These are phyloP conservation scores for Julus scanicus DNA, from an alignment of 2,888 invertebrate genomes.

Conservation along the genomic window DNA sequence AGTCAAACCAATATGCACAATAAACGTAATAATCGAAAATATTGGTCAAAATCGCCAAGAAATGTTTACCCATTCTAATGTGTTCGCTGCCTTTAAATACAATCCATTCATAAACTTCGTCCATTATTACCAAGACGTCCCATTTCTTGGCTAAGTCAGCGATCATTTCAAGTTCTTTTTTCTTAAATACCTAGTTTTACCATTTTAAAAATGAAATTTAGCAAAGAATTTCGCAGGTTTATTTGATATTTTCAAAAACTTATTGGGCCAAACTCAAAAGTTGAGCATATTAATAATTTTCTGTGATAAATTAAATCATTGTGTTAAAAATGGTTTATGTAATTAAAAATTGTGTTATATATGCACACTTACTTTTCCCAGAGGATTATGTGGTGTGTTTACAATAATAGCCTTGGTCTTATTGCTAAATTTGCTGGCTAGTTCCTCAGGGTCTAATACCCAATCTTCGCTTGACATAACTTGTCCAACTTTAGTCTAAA, in stretches of 20 bases:
- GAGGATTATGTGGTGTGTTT: constrained; percentile 98
- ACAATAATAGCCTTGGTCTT: constrained; percentile 94
- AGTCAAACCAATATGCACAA: constrained; percentile 51
- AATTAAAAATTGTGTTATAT: neutral
- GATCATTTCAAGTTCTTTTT: constrained; percentile 71
- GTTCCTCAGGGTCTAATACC: constrained; percentile 84
- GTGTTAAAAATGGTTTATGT: neutral
- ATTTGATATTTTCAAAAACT: constrained; percentile 8
- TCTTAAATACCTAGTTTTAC: constrained; percentile 64
- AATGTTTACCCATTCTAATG: constrained; percentile 82
- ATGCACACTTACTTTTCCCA: constrained; percentile 82
- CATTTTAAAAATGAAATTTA: constrained; percentile 52
- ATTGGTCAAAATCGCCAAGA: too few relatives aligned
- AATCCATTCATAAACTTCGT: constrained; percentile 99
- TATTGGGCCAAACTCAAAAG: neutral
- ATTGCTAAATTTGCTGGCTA: constrained; percentile 81
- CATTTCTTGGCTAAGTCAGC: constrained; percentile 91
- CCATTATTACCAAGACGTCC: constrained; percentile 90
- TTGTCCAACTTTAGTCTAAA: constrained; percentile 68
- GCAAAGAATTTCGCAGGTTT: neutral
- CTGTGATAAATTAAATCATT: too few relatives aligned
- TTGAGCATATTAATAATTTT: too few relatives aligned
- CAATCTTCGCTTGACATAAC: constrained; percentile 76
- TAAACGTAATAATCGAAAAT: neutral
- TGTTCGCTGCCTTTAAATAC: constrained; percentile 85